Evolutionary conservation across 2,113 vertebrate species (phyloP).

Genomic region (Azemiops feae): DNA sequence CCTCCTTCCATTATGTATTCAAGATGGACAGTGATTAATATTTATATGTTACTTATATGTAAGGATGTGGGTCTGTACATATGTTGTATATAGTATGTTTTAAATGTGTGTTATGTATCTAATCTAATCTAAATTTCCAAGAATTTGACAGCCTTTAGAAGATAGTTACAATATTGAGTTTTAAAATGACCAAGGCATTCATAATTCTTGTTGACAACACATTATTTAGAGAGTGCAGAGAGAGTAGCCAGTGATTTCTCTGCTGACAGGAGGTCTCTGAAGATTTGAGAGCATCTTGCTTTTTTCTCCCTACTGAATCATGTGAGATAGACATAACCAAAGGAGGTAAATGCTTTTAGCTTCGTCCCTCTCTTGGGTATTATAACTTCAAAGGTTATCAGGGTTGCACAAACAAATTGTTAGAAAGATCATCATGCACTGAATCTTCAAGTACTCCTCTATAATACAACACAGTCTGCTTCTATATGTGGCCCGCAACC

Average conservation of each 20-base stretch:
- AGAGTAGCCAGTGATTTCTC: neutral
- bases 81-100: too few species aligned
- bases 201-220: constrained; percentile 5
- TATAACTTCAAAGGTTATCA: constrained; percentile 30
- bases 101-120: too few species aligned
- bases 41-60: too few species aligned
- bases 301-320: rapidly evolving
- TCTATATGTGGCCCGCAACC: neutral
- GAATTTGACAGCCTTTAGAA: neutral
- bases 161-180: neutral
- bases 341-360: neutral
- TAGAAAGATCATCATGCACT: constrained; percentile 18
- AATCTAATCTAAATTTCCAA: neutral
- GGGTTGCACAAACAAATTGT: constrained; percentile 14
- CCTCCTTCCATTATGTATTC: too few species aligned
- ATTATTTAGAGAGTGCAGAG: neutral
- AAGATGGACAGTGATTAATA: too few species aligned
- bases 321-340: neutral
- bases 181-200: neutral
- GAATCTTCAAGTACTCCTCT: neutral
- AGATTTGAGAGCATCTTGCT: neutral
- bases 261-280: neutral
- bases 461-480: neutral
- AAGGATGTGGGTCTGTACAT: too few species aligned
- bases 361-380: constrained; percentile 7